Conservation (phyloP, 2,113 vertebrate genomes). For the Geococcyx californianus region DNA sequence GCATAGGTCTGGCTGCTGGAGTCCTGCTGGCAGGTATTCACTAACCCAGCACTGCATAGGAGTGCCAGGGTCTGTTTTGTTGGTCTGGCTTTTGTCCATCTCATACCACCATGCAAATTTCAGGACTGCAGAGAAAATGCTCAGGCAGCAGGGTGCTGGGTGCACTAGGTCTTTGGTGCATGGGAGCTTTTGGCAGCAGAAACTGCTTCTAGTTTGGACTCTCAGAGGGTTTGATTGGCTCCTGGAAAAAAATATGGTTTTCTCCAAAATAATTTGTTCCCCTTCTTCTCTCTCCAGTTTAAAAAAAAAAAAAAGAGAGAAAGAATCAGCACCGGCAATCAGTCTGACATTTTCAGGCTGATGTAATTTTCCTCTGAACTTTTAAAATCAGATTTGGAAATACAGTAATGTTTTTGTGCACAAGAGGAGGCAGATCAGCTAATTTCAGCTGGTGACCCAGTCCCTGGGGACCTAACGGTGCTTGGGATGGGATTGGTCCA, state of each 20-base stretch:
- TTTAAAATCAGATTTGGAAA: constrained; percentile 7
- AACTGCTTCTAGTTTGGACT: not conserved
- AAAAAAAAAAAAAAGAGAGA: constrained; percentile 8
- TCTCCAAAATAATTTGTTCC: not conserved
- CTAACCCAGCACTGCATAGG: not conserved
- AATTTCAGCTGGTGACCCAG: not conserved
- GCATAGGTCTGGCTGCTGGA: not conserved
- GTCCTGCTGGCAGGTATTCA: not conserved
- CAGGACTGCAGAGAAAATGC: not conserved
- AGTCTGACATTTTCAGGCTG: not conserved
- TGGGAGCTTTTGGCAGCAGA: not conserved
- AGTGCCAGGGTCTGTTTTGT: not conserved
- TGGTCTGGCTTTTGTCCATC: constrained; percentile 13
- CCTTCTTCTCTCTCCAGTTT: not conserved
- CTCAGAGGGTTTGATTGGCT: not conserved
- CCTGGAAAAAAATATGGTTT: not conserved
- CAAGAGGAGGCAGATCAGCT: not conserved
- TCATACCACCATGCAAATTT: not conserved
- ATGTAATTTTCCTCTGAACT: not conserved
- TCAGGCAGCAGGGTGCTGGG: not conserved
- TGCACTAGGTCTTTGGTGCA: not conserved
- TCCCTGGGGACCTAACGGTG: not conserved
- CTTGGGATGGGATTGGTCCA: not conserved
- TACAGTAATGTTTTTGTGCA: not conserved
- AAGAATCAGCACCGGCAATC: not conserved